A percentile compares a stretch with the other conserved stretches of the same genome.
These are phyloP conservation scores for Sebastes iracundus DNA, from an alignment of 2,797 vertebrate species.

Conservation along the genomic window DNA sequence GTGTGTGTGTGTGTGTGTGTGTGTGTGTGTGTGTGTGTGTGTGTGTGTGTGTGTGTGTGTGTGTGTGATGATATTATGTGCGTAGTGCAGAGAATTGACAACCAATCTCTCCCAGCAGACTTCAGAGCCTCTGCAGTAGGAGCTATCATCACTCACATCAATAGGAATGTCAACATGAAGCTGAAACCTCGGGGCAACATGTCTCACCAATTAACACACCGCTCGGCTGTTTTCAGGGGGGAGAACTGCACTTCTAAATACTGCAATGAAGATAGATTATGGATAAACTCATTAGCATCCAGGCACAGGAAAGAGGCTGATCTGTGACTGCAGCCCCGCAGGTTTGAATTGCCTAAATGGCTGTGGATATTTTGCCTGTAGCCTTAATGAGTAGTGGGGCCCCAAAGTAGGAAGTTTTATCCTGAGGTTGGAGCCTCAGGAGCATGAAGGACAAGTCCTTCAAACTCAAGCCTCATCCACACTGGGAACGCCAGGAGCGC, in stretches of 20 bases:
- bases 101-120: slow-evolving; percentile 14
- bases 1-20: background rate
- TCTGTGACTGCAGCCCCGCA: background rate
- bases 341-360: background rate
- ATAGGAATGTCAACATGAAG: slow-evolving; percentile 26
- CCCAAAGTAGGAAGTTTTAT: background rate
- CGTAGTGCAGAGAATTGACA: background rate
- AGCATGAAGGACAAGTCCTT: no score
- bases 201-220: slow-evolving; percentile 24
- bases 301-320: background rate
- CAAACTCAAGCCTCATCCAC: no score
- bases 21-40: background rate
- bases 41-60: background rate
- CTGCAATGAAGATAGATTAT: background rate
- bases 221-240: background rate
- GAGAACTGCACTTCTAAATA: background rate
- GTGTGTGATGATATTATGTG: background rate
- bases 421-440: no score
- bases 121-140: slow-evolving; percentile 11
- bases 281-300: background rate
- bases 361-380: background rate
- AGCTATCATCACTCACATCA: slow-evolving; percentile 25
- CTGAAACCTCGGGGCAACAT: background rate
- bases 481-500: no score
- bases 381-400: no score